Conservation (phyloP, 2,113 vertebrate species). For the Rhinolophus sinicus region DNA sequence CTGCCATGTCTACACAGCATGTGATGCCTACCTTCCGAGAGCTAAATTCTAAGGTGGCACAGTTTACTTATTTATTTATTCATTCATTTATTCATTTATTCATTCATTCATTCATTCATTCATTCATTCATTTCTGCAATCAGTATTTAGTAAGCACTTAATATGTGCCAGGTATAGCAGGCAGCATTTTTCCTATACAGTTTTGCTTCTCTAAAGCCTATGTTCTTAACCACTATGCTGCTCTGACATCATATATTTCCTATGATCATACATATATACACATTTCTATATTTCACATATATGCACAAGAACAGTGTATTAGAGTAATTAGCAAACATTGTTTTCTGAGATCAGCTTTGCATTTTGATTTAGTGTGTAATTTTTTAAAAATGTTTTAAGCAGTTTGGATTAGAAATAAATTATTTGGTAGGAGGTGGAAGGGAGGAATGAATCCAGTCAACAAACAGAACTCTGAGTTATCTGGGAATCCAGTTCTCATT, state of each 20-base stretch:
- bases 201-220: not conserved
- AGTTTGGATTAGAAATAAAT: not conserved
- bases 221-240: not conserved
- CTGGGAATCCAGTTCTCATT: not conserved
- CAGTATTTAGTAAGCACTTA: not conserved
- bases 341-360: not conserved
- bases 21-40: not conserved
- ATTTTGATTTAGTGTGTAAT: not conserved
- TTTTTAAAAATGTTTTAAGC: not conserved
- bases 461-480: not conserved
- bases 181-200: not conserved
- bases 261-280: not conserved
- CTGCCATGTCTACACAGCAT: not conserved
- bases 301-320: not conserved
- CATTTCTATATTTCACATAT: not conserved
- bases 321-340: not conserved
- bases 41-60: not conserved
- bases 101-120: not conserved
- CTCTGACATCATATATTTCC: not conserved
- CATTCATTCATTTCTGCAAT: not conserved
- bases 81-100: too few relatives aligned
- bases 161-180: not conserved
- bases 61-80: not conserved
- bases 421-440: not conserved
- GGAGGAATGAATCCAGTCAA: not conserved